Evolutionary conservation across 2,888 invertebrate species (phyloP).

Genomic region (Seira musarum): DNA sequence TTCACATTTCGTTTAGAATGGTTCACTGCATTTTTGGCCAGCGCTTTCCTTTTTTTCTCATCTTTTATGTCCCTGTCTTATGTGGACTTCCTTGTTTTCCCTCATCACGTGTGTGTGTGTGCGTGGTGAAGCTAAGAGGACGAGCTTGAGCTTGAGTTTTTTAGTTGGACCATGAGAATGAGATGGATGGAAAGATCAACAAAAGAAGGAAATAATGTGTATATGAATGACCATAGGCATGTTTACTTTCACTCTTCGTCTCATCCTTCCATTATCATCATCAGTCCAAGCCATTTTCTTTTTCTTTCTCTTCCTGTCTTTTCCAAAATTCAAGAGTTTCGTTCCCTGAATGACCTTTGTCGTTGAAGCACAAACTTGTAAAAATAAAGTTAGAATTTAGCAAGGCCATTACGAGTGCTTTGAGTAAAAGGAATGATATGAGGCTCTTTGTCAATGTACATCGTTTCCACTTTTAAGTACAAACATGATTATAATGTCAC

Average conservation of each 20-base stretch:
- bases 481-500: too few relatives aligned
- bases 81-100: slow-evolving; percentile 22
- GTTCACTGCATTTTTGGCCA: too few relatives aligned
- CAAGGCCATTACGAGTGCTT: too few relatives aligned
- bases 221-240: slow-evolving; percentile 25
- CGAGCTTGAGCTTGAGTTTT: too few relatives aligned
- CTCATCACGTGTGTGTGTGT: slow-evolving; percentile 21
- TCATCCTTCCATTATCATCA: background rate
- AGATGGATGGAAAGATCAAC: too few relatives aligned
- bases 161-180: background rate
- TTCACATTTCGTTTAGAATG: slow-evolving; percentile 22
- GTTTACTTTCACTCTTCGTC: slow-evolving; percentile 39
- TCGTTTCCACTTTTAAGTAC: too few relatives aligned
- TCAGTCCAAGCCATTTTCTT: slow-evolving; percentile 22
- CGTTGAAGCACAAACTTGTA: too few relatives aligned
- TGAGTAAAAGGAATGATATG: too few relatives aligned
- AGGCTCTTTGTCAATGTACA: too few relatives aligned
- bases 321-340: background rate
- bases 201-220: slow-evolving; percentile 22
- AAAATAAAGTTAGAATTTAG: too few relatives aligned
- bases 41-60: background rate
- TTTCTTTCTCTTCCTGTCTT: slow-evolving; percentile 6
- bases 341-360: slow-evolving; percentile 40
- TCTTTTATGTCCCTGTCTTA: slow-evolving; percentile 15
- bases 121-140: background rate